Percentiles rank a stretch among this genome's conserved stretches.
Conservation (phyloP, 2,113 vertebrate genomes). For the Piaya cayana region DNA sequence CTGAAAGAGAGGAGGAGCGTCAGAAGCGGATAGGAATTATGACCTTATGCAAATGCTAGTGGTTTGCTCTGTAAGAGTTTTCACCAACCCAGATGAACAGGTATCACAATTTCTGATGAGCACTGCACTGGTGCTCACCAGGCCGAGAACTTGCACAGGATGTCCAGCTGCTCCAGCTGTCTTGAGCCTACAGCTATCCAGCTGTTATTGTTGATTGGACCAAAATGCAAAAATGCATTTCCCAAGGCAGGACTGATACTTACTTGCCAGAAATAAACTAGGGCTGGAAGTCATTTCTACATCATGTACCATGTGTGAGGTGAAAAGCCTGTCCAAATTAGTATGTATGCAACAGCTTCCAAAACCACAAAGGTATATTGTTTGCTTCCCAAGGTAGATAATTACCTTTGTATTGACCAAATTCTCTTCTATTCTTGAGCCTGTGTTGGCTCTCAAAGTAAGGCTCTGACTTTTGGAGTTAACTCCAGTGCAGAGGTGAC, state of each 20-base stretch:
- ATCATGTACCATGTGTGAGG: rapidly evolving
- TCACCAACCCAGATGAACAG: not conserved
- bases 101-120: not conserved
- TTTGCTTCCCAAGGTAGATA: not conserved
- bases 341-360: not conserved
- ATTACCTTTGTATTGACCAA: not conserved
- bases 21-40: not conserved
- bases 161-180: not conserved
- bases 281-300: not conserved
- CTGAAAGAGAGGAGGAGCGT: conserved; percentile 56
- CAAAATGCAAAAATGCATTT: not conserved
- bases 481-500: not conserved
- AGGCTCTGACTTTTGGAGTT: not conserved
- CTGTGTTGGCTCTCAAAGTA: not conserved
- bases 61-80: not conserved
- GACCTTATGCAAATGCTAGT: not conserved
- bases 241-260: not conserved
- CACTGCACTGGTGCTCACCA: not conserved
- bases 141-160: not conserved
- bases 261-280: not conserved
- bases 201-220: not conserved
- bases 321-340: not conserved
- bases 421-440: not conserved
- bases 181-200: not conserved
- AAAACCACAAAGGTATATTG: not conserved